Conservation (phyloP, 2,113 vertebrate genomes). For the Mola mola region DNA sequence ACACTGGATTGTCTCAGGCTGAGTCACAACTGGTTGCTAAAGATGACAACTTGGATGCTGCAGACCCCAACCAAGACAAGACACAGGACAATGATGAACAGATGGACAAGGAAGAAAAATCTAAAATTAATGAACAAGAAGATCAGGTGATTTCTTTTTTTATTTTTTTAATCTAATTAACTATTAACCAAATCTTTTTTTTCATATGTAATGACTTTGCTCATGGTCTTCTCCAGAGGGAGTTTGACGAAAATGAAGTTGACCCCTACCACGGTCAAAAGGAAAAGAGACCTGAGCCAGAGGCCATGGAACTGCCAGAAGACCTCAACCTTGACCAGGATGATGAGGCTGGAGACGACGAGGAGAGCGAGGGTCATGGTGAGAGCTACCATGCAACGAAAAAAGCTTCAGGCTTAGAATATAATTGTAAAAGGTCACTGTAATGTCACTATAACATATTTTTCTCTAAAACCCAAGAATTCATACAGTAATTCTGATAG, state of each 20-base stretch:
- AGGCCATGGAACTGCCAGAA: conserved; percentile 92
- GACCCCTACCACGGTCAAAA: conserved; percentile 94
- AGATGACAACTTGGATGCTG: conserved; percentile 87
- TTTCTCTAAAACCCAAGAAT: too few species aligned
- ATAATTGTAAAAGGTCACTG: too few species aligned
- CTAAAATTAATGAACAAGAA: conserved; percentile 91
- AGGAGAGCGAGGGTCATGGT: conserved; percentile 83
- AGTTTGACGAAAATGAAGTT: conserved; percentile 94
- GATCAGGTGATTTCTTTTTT: conserved; percentile 85
- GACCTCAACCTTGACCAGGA: conserved; percentile 89
- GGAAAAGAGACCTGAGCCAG: conserved; percentile 85
- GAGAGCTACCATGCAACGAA: too few species aligned
- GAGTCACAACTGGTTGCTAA: conserved; percentile 94
- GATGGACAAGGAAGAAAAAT: conserved; percentile 74
- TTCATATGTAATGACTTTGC: neutral
- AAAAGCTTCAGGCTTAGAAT: too few species aligned
- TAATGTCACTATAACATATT: too few species aligned
- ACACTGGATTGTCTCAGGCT: conserved; percentile 75
- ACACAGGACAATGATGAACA: conserved; percentile 82
- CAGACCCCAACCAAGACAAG: conserved; percentile 85
- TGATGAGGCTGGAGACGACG: conserved; percentile 80
- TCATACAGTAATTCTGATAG: too few species aligned
- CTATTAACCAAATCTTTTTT: too few species aligned
- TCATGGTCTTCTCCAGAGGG: conserved; percentile 79
- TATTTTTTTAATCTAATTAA: neutral